Conservation (phyloP, 2,888 invertebrate species). For the Heteromurus nitidus region DNA sequence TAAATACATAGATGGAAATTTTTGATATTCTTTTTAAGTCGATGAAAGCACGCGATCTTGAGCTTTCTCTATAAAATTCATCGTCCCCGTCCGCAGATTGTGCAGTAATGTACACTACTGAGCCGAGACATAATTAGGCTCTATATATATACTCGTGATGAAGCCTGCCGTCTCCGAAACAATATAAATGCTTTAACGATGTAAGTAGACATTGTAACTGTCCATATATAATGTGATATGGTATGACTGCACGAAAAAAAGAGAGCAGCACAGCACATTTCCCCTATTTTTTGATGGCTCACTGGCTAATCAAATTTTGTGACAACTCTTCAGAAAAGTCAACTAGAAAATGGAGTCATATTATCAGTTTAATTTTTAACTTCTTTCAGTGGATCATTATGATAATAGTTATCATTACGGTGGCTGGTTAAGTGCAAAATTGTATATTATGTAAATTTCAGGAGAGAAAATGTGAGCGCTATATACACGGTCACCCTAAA, state of each 20-base stretch:
- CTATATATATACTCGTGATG: no score
- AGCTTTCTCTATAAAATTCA: constrained; percentile 51
- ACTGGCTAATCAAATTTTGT: constrained; percentile 21
- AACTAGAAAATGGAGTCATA: constrained; percentile 11
- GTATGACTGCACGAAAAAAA: no score
- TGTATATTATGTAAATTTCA: constrained; percentile 60
- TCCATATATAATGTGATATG: no score
- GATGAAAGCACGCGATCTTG: constrained; percentile 60
- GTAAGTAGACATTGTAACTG: no score
- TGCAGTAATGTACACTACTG: no score
- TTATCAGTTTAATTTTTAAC: constrained; percentile 45
- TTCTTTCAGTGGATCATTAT: constrained; percentile 47
- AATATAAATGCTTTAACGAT: no score
- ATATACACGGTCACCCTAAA: no score
- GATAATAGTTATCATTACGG: constrained; percentile 50
- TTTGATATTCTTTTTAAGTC: constrained; percentile 51
- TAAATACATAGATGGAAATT: constrained; percentile 50
- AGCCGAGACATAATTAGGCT: no score
- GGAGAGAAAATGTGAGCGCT: not conserved
- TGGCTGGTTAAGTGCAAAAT: constrained; percentile 55
- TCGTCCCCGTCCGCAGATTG: no score
- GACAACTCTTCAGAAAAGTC: constrained; percentile 16
- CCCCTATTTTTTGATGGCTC: no score
- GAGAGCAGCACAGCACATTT: no score
- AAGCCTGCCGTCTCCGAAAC: no score